These are phyloP conservation scores for Tiliacea aurago DNA, from an alignment of 2,888 invertebrate genomes.

Conservation along the genomic window DNA sequence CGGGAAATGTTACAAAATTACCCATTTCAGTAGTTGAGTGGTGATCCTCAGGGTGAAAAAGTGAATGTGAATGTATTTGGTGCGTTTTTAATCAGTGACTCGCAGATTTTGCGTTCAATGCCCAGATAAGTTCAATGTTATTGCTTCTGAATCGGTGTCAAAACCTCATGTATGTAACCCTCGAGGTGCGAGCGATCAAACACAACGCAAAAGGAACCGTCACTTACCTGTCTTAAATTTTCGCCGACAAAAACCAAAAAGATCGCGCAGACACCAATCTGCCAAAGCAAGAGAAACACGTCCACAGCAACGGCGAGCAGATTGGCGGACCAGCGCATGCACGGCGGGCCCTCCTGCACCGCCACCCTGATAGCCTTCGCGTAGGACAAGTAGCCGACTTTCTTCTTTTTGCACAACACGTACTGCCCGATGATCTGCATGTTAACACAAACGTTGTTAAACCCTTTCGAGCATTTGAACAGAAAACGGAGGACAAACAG, in stretches of 20 bases:
- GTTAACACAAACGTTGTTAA: not conserved
- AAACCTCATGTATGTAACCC: not conserved
- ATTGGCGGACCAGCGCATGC: slow-evolving; percentile 85
- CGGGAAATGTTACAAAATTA: no score
- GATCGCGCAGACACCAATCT: slow-evolving; percentile 97
- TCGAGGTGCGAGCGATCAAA: slow-evolving; percentile 72
- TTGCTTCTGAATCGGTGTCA: not conserved
- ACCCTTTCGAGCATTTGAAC: not conserved
- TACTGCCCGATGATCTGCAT: slow-evolving; percentile 90
- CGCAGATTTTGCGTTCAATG: no score
- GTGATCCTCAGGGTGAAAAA: no score
- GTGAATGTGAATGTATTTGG: no score
- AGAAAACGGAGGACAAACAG: no score
- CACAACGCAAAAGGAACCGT: not conserved
- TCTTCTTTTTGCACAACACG: slow-evolving; percentile 85
- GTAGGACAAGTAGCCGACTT: slow-evolving; percentile 93
- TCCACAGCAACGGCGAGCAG: slow-evolving; percentile 90
- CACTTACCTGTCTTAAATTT: slow-evolving; percentile 91
- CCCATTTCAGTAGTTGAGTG: no score
- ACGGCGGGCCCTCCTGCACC: slow-evolving; percentile 92
- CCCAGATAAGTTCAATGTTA: no score
- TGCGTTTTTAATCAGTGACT: no score
- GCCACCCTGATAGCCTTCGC: slow-evolving; percentile 94
- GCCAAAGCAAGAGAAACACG: slow-evolving; percentile 93
- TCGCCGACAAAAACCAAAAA: slow-evolving; percentile 95